Evolutionary conservation across 2,113 vertebrate genomes (phyloP).

Genomic region (Peromyscus maniculatus): DNA sequence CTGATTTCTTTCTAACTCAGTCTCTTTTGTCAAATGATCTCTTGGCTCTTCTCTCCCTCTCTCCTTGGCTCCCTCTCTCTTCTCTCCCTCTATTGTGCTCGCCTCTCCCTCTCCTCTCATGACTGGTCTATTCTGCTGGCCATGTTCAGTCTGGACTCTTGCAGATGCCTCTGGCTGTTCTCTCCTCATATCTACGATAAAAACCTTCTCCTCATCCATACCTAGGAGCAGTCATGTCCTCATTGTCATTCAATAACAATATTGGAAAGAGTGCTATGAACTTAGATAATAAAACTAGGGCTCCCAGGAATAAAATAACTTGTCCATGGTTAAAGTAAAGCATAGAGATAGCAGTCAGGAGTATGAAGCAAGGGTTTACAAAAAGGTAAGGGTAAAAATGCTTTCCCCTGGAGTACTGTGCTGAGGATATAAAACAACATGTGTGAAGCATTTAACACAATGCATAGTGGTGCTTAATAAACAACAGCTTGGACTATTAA

Average conservation of each 20-base stretch:
- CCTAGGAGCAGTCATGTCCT: not conserved
- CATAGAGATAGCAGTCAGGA: not conserved
- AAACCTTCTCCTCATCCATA: not conserved
- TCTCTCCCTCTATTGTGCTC: not conserved
- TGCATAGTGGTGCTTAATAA: not conserved
- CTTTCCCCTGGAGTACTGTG: not conserved
- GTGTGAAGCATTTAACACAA: not conserved
- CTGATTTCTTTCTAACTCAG: not conserved
- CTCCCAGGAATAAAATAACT: constrained; percentile 45
- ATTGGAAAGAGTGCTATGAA: not conserved
- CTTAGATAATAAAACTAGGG: constrained; percentile 54
- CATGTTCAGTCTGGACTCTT: not conserved
- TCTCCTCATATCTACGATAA: not conserved
- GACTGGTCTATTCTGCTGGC: not conserved
- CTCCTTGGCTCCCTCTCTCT: not conserved
- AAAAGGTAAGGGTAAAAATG: not conserved
- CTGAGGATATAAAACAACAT: constrained; percentile 21
- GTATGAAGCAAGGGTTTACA: not conserved
- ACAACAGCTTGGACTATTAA: not conserved
- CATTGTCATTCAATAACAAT: not conserved
- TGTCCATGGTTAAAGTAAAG: constrained; percentile 42
- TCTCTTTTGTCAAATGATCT: not conserved
- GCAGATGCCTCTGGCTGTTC: not conserved
- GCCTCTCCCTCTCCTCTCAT: not conserved
- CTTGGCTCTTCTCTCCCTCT: not conserved